Conservation (phyloP, 2,113 vertebrate genomes). For the Dipodomys ordii region DNA sequence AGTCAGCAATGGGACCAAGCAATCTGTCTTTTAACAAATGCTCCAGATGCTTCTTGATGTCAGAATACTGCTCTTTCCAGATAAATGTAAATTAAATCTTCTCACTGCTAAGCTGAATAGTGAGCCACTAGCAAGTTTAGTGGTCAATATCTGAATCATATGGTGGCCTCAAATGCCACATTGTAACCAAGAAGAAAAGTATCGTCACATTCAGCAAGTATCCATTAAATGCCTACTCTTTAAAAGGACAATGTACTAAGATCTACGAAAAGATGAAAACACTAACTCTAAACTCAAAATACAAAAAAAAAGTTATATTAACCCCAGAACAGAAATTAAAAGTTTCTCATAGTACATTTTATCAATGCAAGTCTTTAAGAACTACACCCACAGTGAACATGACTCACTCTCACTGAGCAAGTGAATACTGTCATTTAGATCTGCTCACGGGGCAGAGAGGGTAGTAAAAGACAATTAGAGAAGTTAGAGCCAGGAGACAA, state of each 20-base stretch:
- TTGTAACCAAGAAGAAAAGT: neutral
- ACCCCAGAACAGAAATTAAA: conserved; percentile 16
- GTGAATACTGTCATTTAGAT: neutral
- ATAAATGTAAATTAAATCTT: neutral
- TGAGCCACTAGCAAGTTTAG: neutral
- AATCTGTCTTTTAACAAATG: neutral
- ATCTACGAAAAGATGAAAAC: conserved; percentile 32
- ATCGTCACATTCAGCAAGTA: conserved; percentile 19
- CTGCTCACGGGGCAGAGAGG: conserved; percentile 22
- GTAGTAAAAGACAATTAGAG: neutral
- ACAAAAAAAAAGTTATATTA: neutral
- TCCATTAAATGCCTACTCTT: neutral
- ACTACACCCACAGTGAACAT: conserved; percentile 53
- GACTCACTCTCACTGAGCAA: conserved; percentile 54
- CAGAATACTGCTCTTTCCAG: neutral
- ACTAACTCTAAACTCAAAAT: conserved; percentile 18
- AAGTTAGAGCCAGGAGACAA: neutral
- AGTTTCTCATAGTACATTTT: conserved; percentile 47
- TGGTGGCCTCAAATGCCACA: neutral
- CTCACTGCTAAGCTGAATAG: neutral
- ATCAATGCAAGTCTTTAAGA: conserved; percentile 42
- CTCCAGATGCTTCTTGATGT: neutral
- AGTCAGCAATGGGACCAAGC: neutral
- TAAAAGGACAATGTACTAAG: neutral
- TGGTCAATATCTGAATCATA: neutral